These are phyloP conservation scores for Sesamia inferens DNA, from an alignment of 2,888 invertebrate species.

Conservation along the genomic window DNA sequence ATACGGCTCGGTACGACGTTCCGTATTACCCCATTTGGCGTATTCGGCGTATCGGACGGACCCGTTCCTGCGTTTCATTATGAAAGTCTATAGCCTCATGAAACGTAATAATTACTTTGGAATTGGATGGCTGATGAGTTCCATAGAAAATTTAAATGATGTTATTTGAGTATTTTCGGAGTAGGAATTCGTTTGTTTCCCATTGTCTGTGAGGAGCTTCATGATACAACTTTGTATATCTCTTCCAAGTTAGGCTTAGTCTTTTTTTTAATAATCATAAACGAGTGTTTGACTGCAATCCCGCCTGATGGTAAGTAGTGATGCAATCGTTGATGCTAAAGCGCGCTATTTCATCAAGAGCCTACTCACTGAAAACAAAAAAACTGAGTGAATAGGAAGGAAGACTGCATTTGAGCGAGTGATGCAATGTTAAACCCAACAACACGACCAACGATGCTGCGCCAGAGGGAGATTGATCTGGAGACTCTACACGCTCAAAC, in stretches of 20 bases:
- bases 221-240: background rate
- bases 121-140: constrained; percentile 53
- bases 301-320: too few species aligned
- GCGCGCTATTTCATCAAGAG: too few species aligned
- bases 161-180: constrained; percentile 38
- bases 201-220: background rate
- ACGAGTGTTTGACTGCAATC: too few species aligned
- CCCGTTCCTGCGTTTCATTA: constrained; percentile 44
- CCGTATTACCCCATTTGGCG: constrained; percentile 48
- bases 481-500: too few species aligned
- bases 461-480: too few species aligned
- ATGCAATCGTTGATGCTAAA: too few species aligned
- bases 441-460: too few species aligned
- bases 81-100: constrained; percentile 43
- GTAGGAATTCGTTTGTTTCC: background rate
- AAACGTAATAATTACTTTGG: constrained; percentile 55
- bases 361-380: too few species aligned
- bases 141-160: constrained; percentile 43
- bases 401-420: too few species aligned
- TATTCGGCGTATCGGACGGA: constrained; percentile 41
- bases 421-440: too few species aligned
- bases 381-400: too few species aligned
- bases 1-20: constrained; percentile 41
- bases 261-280: background rate
- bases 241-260: background rate